Conservation (phyloP, 53 echinoderm and acorn worm genomes). For the Arbacia lixula region DNA sequence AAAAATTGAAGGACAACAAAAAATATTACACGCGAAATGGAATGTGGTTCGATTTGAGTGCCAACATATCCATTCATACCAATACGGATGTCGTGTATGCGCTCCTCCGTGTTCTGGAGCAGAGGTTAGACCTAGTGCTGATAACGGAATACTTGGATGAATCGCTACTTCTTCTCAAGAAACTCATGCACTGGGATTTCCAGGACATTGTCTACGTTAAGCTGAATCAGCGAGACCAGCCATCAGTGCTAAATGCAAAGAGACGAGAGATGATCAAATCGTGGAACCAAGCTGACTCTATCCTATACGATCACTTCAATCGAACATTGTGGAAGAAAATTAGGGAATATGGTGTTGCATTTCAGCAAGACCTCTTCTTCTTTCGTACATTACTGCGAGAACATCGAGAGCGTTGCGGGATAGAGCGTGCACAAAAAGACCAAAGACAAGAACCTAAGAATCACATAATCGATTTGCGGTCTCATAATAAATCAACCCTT, state of each 20-base stretch:
- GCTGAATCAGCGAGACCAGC: slow-evolving; percentile 24
- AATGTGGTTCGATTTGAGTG: slow-evolving; percentile 26
- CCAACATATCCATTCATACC: slow-evolving; percentile 23
- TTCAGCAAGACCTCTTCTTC: slow-evolving; percentile 19
- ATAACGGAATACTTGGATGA: slow-evolving; percentile 66
- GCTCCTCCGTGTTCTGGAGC: slow-evolving; percentile 17
- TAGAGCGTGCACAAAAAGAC: not conserved
- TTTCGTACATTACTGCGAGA: slow-evolving; percentile 30
- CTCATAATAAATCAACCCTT: too few species aligned
- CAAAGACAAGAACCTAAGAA: too few species aligned
- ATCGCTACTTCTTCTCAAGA: slow-evolving; percentile 60
- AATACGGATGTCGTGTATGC: slow-evolving; percentile 16
- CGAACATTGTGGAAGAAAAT: slow-evolving; percentile 59
- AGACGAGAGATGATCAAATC: not conserved
- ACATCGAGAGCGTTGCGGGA: not conserved
- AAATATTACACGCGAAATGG: slow-evolving; percentile 31
- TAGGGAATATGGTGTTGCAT: slow-evolving; percentile 31
- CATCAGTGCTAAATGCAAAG: slow-evolving; percentile 1
- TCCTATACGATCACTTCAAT: slow-evolving; percentile 62
- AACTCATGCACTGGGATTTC: slow-evolving; percentile 58
- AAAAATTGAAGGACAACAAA: not conserved
- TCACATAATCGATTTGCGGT: too few species aligned
- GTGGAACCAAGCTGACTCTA: slow-evolving; percentile 60
- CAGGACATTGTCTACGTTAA: slow-evolving; percentile 44
- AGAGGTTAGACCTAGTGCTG: slow-evolving; percentile 47